Conservation (phyloP, 1,140 invertebrate species). For the Aplysia californica region DNA sequence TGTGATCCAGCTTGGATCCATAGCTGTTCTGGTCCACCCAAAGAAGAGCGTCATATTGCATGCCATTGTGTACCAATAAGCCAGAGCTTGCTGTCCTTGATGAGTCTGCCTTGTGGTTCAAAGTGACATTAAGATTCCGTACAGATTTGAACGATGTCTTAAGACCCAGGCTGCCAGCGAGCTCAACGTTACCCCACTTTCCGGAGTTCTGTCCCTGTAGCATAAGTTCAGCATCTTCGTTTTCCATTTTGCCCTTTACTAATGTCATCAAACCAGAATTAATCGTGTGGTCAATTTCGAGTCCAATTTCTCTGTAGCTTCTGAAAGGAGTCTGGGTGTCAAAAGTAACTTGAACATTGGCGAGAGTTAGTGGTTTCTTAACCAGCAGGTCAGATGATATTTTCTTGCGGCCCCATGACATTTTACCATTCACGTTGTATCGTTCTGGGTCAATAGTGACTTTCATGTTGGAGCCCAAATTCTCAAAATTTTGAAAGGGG, state of each 20-base stretch:
- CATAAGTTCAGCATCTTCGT: neutral
- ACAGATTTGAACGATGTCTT: neutral
- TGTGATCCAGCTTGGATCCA: neutral
- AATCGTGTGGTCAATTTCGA: slow-evolving; percentile 11
- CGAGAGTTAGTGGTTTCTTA: neutral
- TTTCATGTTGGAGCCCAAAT: neutral
- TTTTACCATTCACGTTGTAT: neutral
- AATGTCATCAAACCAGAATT: neutral
- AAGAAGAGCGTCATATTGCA: neutral
- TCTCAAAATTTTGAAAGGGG: neutral
- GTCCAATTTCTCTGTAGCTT: neutral
- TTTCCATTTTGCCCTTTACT: neutral
- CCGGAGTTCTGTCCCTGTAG: slow-evolving; percentile 4
- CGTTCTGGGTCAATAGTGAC: neutral
- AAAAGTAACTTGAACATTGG: neutral
- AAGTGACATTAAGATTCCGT: neutral
- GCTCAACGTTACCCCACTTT: neutral
- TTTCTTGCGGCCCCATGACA: neutral
- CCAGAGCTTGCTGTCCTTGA: neutral
- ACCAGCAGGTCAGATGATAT: neutral
- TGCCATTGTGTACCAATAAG: neutral
- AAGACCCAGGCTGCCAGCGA: neutral
- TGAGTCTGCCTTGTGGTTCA: neutral
- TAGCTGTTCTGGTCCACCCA: neutral
- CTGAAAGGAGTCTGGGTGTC: neutral